phyloP scores from a whole-genome alignment of 2,797 vertebrate genomes.

The Falco novaeseelandiae region DNA sequence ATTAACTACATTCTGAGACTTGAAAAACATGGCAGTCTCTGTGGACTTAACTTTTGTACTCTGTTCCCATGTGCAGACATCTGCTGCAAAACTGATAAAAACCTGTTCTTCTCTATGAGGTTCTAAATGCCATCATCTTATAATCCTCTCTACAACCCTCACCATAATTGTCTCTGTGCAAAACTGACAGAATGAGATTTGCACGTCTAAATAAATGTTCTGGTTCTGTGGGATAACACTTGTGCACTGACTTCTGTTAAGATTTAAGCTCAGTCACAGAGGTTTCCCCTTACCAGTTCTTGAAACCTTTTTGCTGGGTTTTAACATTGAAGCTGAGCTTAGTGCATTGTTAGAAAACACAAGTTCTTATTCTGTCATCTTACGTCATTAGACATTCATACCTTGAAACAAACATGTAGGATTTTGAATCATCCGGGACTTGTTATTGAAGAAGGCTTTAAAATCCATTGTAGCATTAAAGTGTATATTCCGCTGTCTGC shows the following conservation, averaged over 20 bases:
- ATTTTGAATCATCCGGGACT: constrained; percentile 6
- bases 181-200: background rate
- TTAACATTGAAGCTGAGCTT: background rate
- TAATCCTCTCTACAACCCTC: background rate
- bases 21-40: background rate
- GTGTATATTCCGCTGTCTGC: background rate
- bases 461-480: background rate
- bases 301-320: background rate
- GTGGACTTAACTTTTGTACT: background rate
- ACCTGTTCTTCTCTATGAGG: background rate
- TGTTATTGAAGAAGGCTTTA: background rate
- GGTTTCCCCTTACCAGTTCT: background rate
- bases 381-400: background rate
- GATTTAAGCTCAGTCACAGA: background rate
- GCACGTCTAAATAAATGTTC: constrained; percentile 11
- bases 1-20: constrained; percentile 3
- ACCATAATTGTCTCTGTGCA: background rate
- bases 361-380: background rate
- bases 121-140: background rate
- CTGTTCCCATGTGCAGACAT: background rate
- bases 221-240: background rate
- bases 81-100: constrained; percentile 39
- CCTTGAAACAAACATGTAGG: constrained; percentile 27
- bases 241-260: background rate
- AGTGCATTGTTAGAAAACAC: background rate